Evolutionary conservation across 1,140 invertebrate genomes (phyloP), one percentile per base, ranked within the genome.

Genomic region (Pseudomyrmex concolor): DNA sequence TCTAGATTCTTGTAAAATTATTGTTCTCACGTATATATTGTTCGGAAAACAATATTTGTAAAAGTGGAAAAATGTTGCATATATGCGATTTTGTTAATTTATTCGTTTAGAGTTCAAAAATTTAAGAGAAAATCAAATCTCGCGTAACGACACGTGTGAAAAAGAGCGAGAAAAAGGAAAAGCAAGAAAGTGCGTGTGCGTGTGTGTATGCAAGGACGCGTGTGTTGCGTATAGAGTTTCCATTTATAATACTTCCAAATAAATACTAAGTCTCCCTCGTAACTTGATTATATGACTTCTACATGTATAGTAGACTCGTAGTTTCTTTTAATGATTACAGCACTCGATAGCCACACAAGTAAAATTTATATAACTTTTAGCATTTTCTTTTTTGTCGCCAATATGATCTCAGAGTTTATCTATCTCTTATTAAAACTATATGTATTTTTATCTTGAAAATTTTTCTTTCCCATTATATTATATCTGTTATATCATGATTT

Each of bases 261-360:
- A 43, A 80, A 43, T 57, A 78, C 51, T 34, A 78, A 78, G 76
- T 80, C 76, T 80, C 76, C 71, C 76, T 7, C 76, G 71, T 80
- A 55, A 71, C 66, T 43, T 71, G 76, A 71, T 80, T 70, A 59
- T 80, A 80, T 17, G 54, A 80, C 54, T 3, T 50, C 15, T 80
- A 54, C 51, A 15, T 80, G 71, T 70, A 78, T 78, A 78, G 48
- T 70, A 60, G 54, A 71, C 8, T 60, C 19, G n/a, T 80, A 77
- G 54, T n/a, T 77, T 78, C 54, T 59, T 70, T 25, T 78, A 15
- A 13, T 48, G 5, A 70, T 48, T 25, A 45, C 51, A 48, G 59
- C 70, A 59, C 15, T 70, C 48, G 43, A 34, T 34, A 7, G 34
- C 34, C 34, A 34, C 34, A 34, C 34, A 34, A 34, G 34, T 7